Evolutionary conservation across 2,888 invertebrate genomes (phyloP).

Genomic region (Plagodis dolabraria): DNA sequence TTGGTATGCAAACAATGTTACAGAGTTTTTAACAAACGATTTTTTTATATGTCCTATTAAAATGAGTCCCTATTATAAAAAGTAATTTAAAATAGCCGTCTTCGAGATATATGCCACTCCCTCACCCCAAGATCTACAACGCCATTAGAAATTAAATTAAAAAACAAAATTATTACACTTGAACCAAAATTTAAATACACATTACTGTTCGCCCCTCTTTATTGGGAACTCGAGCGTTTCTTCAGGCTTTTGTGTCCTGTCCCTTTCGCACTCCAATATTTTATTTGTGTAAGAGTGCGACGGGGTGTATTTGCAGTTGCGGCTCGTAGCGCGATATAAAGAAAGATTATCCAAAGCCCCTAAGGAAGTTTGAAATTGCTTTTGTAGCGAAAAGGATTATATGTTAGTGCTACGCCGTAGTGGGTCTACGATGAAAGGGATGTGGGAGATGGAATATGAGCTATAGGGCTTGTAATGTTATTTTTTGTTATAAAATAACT

Average conservation of each 20-base stretch:
- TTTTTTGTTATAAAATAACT: not conserved
- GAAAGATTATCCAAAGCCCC: conserved; percentile 86
- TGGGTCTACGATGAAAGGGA: conserved; percentile 65
- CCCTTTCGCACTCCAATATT: conserved; percentile 48
- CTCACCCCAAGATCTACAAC: conserved; percentile 67
- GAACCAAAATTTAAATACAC: conserved; percentile 83
- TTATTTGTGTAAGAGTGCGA: conserved; percentile 51
- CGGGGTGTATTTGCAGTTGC: conserved; percentile 57
- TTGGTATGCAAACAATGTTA: too few species aligned
- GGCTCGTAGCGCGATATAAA: conserved; percentile 81
- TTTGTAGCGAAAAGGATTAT: conserved; percentile 86
- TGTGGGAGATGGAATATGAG: conserved; percentile 56
- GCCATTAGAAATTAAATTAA: conserved; percentile 83
- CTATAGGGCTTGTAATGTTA: not conserved
- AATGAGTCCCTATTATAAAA: conserved; percentile 16
- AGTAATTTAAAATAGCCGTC: conserved; percentile 51
- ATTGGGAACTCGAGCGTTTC: conserved; percentile 79
- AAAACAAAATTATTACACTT: conserved; percentile 83
- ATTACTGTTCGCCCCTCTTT: conserved; percentile 81
- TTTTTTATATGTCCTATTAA: conserved; percentile 9
- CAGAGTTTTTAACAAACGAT: not conserved
- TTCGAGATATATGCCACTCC: conserved; percentile 56
- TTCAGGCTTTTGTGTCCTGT: conserved; percentile 55
- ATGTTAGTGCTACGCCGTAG: conserved; percentile 84
- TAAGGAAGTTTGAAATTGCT: conserved; percentile 86